These are phyloP conservation scores for Andrena cerasifolii DNA, from an alignment of 1,140 invertebrate genomes.

Conservation along the genomic window DNA sequence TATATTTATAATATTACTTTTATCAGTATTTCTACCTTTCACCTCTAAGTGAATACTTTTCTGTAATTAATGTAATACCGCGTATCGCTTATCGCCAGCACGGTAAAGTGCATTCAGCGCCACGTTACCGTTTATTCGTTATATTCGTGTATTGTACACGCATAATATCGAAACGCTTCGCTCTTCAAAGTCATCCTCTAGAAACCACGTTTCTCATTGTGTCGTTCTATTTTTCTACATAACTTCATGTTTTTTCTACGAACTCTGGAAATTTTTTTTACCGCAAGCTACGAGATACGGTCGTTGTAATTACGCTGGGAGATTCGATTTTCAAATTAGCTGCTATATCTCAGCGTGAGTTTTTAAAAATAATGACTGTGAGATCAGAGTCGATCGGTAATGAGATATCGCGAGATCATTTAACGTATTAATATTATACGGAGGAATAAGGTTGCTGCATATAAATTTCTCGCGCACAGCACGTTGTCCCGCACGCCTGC, in stretches of 20 bases:
- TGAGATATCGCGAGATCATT: too few relatives aligned
- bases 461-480: not conserved
- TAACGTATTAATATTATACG: not conserved
- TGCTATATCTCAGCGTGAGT: not conserved
- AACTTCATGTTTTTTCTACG: too few relatives aligned
- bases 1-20: not conserved
- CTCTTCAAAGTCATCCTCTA: not conserved
- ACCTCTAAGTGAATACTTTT: not conserved
- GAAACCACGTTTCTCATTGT: not conserved
- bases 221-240: not conserved
- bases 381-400: too few relatives aligned
- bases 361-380: not conserved
- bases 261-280: not conserved
- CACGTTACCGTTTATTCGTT: not conserved
- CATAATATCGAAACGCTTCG: not conserved
- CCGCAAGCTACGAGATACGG: too few relatives aligned
- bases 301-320: too few relatives aligned
- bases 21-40: conserved; percentile 16
- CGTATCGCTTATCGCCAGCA: not conserved
- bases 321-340: not conserved
- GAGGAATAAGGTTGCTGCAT: not conserved
- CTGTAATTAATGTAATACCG: not conserved
- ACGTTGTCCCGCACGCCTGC: conserved; percentile 1
- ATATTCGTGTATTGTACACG: not conserved
- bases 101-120: conserved; percentile 5